phyloP scores from a whole-genome alignment of 2,888 invertebrate species.

The Dyspetes luteomarginatus region DNA sequence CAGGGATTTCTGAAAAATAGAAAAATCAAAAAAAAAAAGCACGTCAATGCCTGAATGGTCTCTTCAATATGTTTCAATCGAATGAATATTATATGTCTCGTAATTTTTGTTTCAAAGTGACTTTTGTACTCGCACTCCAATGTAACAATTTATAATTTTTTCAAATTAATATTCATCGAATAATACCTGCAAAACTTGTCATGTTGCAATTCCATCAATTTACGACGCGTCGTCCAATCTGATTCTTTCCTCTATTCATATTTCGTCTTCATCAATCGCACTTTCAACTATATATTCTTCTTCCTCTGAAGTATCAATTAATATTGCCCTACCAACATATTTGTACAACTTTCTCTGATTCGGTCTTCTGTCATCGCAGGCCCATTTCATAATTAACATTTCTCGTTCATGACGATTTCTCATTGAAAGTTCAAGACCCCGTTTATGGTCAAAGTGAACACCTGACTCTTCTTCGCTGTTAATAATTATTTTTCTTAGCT shows the following conservation, averaged over 20 bases:
- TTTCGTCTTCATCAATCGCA: neutral
- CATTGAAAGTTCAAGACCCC: neutral
- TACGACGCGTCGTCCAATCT: neutral
- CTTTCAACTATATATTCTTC: neutral
- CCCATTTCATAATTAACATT: neutral
- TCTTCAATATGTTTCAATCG: no score
- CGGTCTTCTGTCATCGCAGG: conserved; percentile 9
- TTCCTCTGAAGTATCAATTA: neutral
- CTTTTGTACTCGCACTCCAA: no score
- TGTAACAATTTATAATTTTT: neutral
- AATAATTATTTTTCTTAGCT: neutral
- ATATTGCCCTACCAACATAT: neutral
- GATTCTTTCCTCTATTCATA: neutral
- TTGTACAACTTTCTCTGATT: neutral
- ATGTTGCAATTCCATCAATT: neutral
- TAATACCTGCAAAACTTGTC: neutral
- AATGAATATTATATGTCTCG: no score
- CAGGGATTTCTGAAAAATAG: neutral
- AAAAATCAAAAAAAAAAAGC: neutral
- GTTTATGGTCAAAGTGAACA: neutral
- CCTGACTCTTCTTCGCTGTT: neutral
- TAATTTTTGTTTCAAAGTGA: no score
- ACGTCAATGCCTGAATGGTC: no score
- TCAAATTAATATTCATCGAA: neutral
- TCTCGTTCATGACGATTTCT: neutral